Evolutionary conservation across 2,888 invertebrate genomes (phyloP).

Genomic region (Invenusta paracnida): DNA sequence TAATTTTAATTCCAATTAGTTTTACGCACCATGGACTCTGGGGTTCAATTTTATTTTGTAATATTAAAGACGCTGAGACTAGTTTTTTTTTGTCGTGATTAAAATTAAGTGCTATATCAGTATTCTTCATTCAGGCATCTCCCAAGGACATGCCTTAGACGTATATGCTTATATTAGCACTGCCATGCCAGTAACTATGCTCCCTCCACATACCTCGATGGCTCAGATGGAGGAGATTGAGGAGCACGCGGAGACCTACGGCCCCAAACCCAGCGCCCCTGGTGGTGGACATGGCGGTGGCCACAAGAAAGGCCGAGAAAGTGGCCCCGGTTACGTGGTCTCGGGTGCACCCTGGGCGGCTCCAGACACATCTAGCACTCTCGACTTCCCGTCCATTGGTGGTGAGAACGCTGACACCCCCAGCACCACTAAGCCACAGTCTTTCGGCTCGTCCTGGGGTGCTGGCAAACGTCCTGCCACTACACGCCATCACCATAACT

Average conservation of each 20-base stretch:
- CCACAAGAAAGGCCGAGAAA: not conserved
- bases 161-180: too few relatives aligned
- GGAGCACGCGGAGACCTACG: not conserved
- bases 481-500: not conserved
- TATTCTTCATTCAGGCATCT: too few relatives aligned
- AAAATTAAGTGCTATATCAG: too few relatives aligned
- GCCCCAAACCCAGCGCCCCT: not conserved
- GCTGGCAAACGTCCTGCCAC: not conserved
- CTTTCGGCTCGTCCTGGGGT: not conserved
- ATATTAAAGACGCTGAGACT: too few relatives aligned
- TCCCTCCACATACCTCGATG: too few relatives aligned
- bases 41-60: too few relatives aligned
- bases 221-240: conserved; percentile 30
- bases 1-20: too few relatives aligned
- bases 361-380: conserved; percentile 32
- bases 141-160: too few relatives aligned
- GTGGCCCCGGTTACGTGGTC: conserved; percentile 53
- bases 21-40: too few relatives aligned
- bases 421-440: too few relatives aligned
- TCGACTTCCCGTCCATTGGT: conserved; percentile 36
- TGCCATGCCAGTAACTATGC: too few relatives aligned
- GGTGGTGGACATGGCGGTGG: not conserved
- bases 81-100: too few relatives aligned
- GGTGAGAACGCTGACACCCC: not conserved
- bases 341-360: conserved; percentile 57